These are phyloP conservation scores for Spodoptera litura DNA, from an alignment of 1,140 invertebrate genomes.

Conservation along the genomic window DNA sequence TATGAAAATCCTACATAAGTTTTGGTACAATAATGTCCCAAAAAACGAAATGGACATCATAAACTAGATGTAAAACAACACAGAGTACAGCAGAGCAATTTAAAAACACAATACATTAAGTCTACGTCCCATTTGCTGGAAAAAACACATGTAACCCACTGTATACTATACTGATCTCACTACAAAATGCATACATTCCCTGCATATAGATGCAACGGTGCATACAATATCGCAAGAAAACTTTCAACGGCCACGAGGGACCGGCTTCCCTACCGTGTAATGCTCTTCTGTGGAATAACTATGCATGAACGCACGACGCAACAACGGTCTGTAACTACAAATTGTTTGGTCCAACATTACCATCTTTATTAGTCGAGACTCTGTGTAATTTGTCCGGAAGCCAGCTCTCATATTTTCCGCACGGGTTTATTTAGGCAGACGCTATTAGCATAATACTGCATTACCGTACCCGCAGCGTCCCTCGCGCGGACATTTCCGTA, in stretches of 20 bases:
- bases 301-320: slow-evolving; percentile 28
- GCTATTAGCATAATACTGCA: slow-evolving; percentile 62
- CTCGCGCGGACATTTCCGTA: slow-evolving; percentile 6
- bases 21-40: too few species aligned
- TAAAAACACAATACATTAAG: too few species aligned
- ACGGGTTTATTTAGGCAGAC: slow-evolving; percentile 63
- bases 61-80: too few species aligned
- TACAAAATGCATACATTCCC: slow-evolving; percentile 21
- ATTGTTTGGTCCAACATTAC: slow-evolving; percentile 63
- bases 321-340: slow-evolving; percentile 53
- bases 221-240: slow-evolving; percentile 30
- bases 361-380: slow-evolving; percentile 67
- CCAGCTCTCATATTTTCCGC: slow-evolving; percentile 65
- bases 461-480: slow-evolving; percentile 51
- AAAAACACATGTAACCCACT: slow-evolving; percentile 1
- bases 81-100: too few species aligned
- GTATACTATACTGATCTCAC: background rate
- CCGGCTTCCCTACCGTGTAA: slow-evolving; percentile 1
- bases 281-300: slow-evolving; percentile 20
- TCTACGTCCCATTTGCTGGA: background rate
- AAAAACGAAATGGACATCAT: too few species aligned
- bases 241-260: slow-evolving; percentile 15
- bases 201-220: background rate
- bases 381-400: slow-evolving; percentile 64
- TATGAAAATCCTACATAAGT: too few species aligned